Evolutionary conservation across 2,888 invertebrate species (phyloP).

Genomic region (Campaea margaritaria): DNA sequence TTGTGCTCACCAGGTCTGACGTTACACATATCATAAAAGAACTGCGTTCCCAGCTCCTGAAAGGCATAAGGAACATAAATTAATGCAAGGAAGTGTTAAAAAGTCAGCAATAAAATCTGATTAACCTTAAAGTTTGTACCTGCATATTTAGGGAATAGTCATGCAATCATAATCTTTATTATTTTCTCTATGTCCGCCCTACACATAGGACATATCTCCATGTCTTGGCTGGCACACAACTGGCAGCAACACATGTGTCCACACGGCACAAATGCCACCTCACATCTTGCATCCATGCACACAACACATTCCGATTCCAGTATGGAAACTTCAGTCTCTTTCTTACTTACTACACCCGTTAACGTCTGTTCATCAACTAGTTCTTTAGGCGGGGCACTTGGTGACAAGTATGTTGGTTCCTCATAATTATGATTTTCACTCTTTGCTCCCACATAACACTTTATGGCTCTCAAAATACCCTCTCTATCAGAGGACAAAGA

Average conservation of each 20-base stretch:
- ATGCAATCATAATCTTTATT: slow-evolving; percentile 87
- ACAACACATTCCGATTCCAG: slow-evolving; percentile 91
- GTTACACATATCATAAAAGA: not conserved
- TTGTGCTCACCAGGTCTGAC: not conserved
- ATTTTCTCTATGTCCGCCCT: slow-evolving; percentile 88
- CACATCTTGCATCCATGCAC: slow-evolving; percentile 90
- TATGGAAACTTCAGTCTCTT: slow-evolving; percentile 58
- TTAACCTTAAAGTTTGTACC: slow-evolving; percentile 10
- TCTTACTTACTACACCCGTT: slow-evolving; percentile 64
- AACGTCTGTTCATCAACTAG: slow-evolving; percentile 55
- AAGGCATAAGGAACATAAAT: slow-evolving; percentile 10
- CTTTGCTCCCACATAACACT: slow-evolving; percentile 82
- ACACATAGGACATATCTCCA: slow-evolving; percentile 92
- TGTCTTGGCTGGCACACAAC: slow-evolving; percentile 86
- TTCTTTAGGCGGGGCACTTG: slow-evolving; percentile 59
- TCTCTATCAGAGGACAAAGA: slow-evolving; percentile 83
- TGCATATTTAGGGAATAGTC: slow-evolving; percentile 49
- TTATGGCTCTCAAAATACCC: slow-evolving; percentile 87
- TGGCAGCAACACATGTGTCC: slow-evolving; percentile 94
- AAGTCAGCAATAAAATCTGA: not conserved
- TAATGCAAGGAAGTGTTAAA: not conserved
- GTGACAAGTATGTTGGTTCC: slow-evolving; percentile 42
- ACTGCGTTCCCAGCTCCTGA: slow-evolving; percentile 20
- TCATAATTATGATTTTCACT: slow-evolving; percentile 58
- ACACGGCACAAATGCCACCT: slow-evolving; percentile 93